phyloP scores from a whole-genome alignment of 2,113 vertebrate species.

The Catharus fuscescens region DNA sequence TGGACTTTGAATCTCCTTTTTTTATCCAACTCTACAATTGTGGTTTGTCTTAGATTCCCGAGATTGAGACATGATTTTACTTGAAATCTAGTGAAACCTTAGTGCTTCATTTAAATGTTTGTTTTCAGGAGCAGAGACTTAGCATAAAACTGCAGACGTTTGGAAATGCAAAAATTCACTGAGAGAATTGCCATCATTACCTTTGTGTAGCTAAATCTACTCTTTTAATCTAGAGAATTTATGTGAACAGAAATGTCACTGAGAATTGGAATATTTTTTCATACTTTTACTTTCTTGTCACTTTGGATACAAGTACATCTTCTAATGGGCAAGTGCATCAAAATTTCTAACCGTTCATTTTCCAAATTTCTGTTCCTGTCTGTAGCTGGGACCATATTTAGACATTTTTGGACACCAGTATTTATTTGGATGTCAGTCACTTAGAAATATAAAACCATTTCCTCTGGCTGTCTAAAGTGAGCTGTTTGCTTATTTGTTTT shows the following conservation, averaged over 20 bases:
- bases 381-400: not conserved
- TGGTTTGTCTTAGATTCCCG: not conserved
- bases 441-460: not conserved
- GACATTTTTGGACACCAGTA: not conserved
- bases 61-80: not conserved
- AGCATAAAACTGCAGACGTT: not conserved
- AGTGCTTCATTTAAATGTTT: not conserved
- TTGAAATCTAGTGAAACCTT: not conserved
- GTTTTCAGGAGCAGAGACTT: not conserved
- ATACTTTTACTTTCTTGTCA: not conserved
- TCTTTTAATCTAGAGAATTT: not conserved
- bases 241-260: not conserved
- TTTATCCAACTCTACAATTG: not conserved
- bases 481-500: not conserved
- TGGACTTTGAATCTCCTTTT: not conserved
- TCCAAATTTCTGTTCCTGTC: not conserved
- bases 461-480: not conserved
- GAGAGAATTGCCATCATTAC: not conserved
- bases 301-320: not conserved
- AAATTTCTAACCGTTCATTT: not conserved
- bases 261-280: not conserved
- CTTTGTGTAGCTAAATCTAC: not conserved
- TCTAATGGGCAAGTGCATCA: not conserved
- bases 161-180: not conserved
- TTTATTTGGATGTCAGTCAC: not conserved